Conservation (phyloP, 53 echinoderm and acorn worm genomes). For the Holothuria scabra region DNA sequence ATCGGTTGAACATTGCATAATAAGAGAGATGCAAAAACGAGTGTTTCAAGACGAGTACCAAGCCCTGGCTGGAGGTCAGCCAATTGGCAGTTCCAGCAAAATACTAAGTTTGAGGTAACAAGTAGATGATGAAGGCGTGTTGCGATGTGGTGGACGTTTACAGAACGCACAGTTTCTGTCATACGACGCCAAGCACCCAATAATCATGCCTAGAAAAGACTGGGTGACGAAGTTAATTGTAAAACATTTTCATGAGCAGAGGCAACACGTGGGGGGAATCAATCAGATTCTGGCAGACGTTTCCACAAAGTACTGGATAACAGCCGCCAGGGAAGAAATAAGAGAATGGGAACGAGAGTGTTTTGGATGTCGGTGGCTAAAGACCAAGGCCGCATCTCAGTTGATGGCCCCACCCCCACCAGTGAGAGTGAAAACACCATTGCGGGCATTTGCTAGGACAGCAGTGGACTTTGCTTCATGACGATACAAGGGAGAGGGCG, state of each 20-base stretch:
- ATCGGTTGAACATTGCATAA: not conserved
- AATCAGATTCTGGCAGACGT: slow-evolving; percentile 34
- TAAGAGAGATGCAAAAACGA: not conserved
- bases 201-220: not conserved
- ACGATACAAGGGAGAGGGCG: slow-evolving; percentile 42
- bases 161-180: not conserved
- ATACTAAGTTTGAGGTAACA: slow-evolving; percentile 10
- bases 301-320: slow-evolving; percentile 25
- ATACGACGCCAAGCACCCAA: slow-evolving; percentile 2
- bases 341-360: slow-evolving; percentile 35
- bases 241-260: not conserved
- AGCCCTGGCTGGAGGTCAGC: not conserved
- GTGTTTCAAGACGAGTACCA: not conserved
- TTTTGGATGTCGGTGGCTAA: not conserved
- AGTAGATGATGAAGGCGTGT: slow-evolving; percentile 19
- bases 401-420: slow-evolving; percentile 48
- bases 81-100: not conserved
- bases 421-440: not conserved
- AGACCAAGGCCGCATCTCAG: slow-evolving; percentile 29
- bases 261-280: not conserved
- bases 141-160: slow-evolving; percentile 35
- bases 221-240: slow-evolving; percentile 24
- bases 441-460: slow-evolving; percentile 14
- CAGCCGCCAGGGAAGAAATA: slow-evolving; percentile 27
- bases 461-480: slow-evolving; percentile 35